Conservation (phyloP, 2,888 invertebrate genomes). For the Malthinus flaveolus region DNA sequence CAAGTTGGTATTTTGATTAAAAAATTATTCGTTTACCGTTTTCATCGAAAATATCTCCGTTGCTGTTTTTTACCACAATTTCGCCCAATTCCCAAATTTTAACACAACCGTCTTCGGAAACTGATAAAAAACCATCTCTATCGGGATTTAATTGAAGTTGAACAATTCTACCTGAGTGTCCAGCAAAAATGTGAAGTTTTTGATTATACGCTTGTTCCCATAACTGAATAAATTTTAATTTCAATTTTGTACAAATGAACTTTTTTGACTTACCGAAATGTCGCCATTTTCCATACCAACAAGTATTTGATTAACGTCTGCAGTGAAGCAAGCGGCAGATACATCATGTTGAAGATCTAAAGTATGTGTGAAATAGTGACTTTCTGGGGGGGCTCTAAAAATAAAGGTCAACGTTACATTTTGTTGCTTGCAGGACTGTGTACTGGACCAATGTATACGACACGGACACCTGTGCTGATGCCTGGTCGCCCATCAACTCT, state of each 20-base stretch:
- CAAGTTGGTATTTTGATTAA: not conserved
- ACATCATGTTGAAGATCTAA: conserved; percentile 63
- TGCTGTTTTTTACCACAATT: conserved; percentile 20
- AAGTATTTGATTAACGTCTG: conserved; percentile 54
- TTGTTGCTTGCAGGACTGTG: conserved; percentile 9
- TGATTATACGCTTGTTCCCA: conserved; percentile 63
- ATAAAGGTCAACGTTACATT: conserved; percentile 11
- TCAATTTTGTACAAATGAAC: not conserved
- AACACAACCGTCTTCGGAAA: conserved; percentile 61
- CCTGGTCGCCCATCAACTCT: too few relatives aligned
- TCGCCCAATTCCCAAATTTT: conserved; percentile 62
- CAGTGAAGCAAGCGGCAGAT: conserved; percentile 61
- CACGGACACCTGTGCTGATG: too few relatives aligned
- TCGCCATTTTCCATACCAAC: conserved; percentile 56
- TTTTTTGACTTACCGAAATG: conserved; percentile 50
- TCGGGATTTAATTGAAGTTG: conserved; percentile 60
- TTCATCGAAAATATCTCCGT: conserved; percentile 34
- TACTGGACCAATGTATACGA: too few relatives aligned
- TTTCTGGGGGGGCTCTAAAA: conserved; percentile 39
- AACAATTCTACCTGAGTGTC: conserved; percentile 55
- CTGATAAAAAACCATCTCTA: conserved; percentile 61
- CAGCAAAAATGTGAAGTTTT: conserved; percentile 57
- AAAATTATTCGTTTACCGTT: conserved; percentile 33
- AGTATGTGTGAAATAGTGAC: conserved; percentile 51
- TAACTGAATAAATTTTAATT: conserved; percentile 53